Evolutionary conservation across 2,797 vertebrate species (phyloP), one percentile per base, ranked within the genome.

Genomic region (Sternotherus odoratus): DNA sequence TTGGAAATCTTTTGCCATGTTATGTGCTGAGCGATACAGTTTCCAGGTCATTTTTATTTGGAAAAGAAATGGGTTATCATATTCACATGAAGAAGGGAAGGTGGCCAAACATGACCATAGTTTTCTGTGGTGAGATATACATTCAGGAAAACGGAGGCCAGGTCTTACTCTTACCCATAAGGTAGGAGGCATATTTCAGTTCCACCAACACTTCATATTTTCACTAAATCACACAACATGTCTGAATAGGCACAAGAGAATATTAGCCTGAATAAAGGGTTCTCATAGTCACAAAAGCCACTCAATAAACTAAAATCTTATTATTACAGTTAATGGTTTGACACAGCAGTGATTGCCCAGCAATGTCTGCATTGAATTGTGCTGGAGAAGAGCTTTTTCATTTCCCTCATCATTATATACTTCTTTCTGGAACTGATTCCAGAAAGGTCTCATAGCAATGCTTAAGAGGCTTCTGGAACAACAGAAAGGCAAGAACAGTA

Each of bases 341-440:
- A 86, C 48, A 66, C 69, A 86, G 74, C 53, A 82, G 79, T 57
- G 72, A 87, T 91, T 95, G 78, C 72, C 79, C 77, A 87, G 79
- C 77, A 94, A 28, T 80, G 43, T 90, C 93, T 96, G 86, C 81
- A 95, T 94, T 89, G 72, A 86, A 91, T 92, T 93, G 91, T 91
- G 88, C 28, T 51, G 49, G 28, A 13, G 78, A 77, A 85, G 84
- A 74, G 74, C 36, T 84, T 94, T 92, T 94, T 79, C 48, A 46
- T 2, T 1, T 72, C 69, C 79, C 93, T 8, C 46, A 15, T 36
- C 66, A 43, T 77, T 88, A 50, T 23, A 84, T 57, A 23, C 82
- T 82, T 53, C 28, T 89, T 86, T 24, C 75, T 90, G 85, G 56
- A 92, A 56, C 39, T 92, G 60, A 86, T 49, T 86, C 83, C n/a